These are phyloP conservation scores for Geothlypis trichas DNA, from an alignment of 2,113 vertebrate species.

Conservation along the genomic window DNA sequence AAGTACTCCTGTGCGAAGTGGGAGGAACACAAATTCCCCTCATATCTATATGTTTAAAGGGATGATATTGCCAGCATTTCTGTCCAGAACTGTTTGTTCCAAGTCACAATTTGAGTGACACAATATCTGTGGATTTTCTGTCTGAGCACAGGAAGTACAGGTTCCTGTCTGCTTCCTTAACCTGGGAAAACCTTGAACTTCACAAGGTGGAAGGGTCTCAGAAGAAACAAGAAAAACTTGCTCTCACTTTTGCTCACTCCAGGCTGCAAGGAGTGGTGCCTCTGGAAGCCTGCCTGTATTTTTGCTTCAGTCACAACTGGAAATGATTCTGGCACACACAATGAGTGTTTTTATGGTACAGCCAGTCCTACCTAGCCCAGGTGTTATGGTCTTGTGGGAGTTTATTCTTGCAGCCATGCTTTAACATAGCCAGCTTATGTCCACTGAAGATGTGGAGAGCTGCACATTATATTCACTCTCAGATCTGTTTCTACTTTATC, in stretches of 20 bases:
- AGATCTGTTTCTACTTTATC: neutral
- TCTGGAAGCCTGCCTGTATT: neutral
- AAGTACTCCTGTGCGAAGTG: neutral
- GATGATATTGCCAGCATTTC: neutral
- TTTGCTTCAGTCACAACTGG: neutral
- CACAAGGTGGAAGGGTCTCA: neutral
- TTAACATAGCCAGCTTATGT: neutral
- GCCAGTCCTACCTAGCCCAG: neutral
- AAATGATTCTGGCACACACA: neutral
- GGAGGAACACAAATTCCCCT: neutral
- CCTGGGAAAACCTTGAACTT: neutral
- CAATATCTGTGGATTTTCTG: neutral
- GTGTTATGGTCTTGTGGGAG: neutral
- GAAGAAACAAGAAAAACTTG: constrained; percentile 6
- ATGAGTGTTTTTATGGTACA: neutral
- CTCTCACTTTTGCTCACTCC: neutral
- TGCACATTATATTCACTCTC: neutral
- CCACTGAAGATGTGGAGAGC: neutral
- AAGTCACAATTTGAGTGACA: neutral
- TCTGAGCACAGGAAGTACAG: neutral
- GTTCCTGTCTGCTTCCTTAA: neutral
- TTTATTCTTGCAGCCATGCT: neutral
- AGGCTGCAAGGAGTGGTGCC: neutral
- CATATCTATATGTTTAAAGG: neutral
- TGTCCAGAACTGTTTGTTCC: neutral